Evolutionary conservation across 2,888 invertebrate genomes (phyloP), one percentile per base, ranked within the genome.

Genomic region (Luperina nickerlii): DNA sequence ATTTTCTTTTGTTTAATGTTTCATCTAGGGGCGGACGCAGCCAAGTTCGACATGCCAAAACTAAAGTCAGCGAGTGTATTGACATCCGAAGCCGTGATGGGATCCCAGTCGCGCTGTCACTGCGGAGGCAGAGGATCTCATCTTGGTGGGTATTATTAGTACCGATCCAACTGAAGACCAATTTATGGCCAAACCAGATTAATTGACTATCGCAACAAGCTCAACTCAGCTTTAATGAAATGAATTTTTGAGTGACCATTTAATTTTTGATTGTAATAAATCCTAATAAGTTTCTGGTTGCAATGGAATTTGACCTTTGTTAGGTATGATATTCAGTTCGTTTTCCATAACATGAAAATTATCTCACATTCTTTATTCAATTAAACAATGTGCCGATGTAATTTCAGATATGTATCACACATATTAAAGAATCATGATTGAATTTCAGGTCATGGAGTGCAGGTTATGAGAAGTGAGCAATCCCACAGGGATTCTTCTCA

Each of bases 11-110:
- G 3, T 27, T 57, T n/a, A 32, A 32, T 32, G 32, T 78, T 70
- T 57, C 8, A 3, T 72, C 7, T 54, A 86, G 85, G 60, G 24
- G 81, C 84, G 57, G 76, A 84, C 54, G 66, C 85, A 42, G 45
- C 66, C 24, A 78, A 60, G 42, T 62, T 76, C 38, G 65, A 80
- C 27, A 18, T 42, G n/a, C 69, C 74, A 24, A 51, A 77, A 42
- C 48, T 70, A 24, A 74, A 67, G 42, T 87, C 86, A 27, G 88
- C 81, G 1, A 65, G 76, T 27, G 68, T 86, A 13, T 70, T 86
- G 24, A 86, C 86, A 20, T 84, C 86, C 8, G 57, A 54, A 20
- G 13, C 20, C 4, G n/a, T 54, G 38, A 38, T 38, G 38, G 38
- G 45, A 1, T 48, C 20, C n/a, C 62, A 48, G 0, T 13, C 13